Conservation (phyloP, 2,888 invertebrate genomes). For the Rotaria magnacalcarata region DNA sequence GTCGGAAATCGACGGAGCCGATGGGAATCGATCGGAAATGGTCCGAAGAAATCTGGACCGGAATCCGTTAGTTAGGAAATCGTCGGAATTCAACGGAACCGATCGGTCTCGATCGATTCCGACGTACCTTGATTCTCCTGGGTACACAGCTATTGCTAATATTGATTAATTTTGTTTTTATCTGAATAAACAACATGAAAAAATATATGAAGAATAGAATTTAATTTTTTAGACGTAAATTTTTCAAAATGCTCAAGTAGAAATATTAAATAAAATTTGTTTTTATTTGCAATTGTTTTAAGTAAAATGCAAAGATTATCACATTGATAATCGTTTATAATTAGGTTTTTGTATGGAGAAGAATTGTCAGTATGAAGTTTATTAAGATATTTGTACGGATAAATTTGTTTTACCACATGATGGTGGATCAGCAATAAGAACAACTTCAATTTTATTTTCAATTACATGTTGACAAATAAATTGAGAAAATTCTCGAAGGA, state of each 20-base stretch:
- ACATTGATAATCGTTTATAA: no score
- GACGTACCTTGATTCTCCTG: no score
- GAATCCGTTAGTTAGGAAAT: no score
- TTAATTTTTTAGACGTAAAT: neutral
- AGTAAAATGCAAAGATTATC: neutral
- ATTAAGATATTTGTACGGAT: neutral
- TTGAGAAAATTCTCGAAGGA: neutral
- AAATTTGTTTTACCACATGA: constrained; percentile 4
- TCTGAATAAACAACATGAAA: neutral
- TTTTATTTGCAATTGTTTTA: neutral
- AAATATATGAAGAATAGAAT: neutral
- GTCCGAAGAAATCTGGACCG: no score
- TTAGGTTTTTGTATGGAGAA: neutral
- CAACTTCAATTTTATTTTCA: neutral
- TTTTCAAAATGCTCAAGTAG: neutral
- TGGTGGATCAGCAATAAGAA: neutral
- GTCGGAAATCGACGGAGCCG: no score
- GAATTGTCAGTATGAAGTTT: neutral
- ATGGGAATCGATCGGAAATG: no score
- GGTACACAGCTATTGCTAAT: neutral
- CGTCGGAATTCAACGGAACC: no score
- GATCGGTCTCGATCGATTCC: no score
- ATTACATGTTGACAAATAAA: neutral
- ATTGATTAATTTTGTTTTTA: neutral
- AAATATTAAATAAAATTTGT: neutral